Percentiles rank a stretch among this genome's conserved stretches.
Conservation (phyloP, 2,888 invertebrate species). For the Cryptus armator region DNA sequence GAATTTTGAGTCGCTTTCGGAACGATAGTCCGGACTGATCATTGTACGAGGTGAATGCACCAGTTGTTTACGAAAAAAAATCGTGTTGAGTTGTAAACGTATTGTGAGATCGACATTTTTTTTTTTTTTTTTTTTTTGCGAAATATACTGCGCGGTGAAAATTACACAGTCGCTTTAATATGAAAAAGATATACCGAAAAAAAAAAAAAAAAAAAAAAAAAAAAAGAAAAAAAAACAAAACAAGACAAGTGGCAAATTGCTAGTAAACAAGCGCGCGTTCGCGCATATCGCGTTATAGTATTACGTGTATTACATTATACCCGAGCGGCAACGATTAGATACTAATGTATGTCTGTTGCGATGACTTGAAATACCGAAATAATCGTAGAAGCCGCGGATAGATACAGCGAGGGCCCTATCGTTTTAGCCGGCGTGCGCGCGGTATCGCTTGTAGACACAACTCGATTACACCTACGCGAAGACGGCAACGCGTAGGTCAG, state of each 20-base stretch:
- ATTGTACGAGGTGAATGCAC: neutral
- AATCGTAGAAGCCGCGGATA: conserved; percentile 78
- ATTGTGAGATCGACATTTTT: neutral
- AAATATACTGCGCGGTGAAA: too few species aligned
- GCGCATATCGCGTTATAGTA: conserved; percentile 24
- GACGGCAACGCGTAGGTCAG: conserved; percentile 81
- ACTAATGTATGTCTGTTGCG: conserved; percentile 68
- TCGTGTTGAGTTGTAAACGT: neutral
- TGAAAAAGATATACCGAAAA: neutral
- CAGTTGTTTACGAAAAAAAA: neutral
- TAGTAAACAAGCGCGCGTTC: neutral
- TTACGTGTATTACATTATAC: conserved; percentile 25
- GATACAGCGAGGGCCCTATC: conserved; percentile 78
- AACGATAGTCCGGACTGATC: neutral
- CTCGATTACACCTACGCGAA: conserved; percentile 79
- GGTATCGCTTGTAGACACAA: conserved; percentile 73
- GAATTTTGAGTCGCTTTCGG: neutral
- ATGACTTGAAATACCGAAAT: conserved; percentile 74
- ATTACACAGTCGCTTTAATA: too few species aligned
- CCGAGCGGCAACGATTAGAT: conserved; percentile 74
- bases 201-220: neutral
- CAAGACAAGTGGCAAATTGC: conserved; percentile 13
- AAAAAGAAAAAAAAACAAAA: neutral
- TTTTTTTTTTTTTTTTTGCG: too few species aligned
- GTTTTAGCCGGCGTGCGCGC: conserved; percentile 71